A percentile compares a stretch with the other conserved stretches of the same genome.
Conservation (phyloP, 2,888 invertebrate species). For the Microdon myrmicae region DNA sequence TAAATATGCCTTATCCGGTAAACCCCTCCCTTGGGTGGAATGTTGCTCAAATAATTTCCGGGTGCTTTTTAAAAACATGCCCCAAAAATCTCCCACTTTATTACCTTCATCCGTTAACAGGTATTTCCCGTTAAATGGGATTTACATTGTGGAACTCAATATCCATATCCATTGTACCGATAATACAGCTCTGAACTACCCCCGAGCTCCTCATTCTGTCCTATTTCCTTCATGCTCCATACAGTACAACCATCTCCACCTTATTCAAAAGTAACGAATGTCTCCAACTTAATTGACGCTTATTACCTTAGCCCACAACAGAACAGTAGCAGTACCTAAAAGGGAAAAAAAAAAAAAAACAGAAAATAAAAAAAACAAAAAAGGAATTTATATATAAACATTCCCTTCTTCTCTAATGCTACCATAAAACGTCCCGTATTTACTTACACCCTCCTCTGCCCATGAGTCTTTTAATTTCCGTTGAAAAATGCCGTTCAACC, state of each 20-base stretch:
- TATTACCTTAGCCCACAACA: slow-evolving; percentile 26
- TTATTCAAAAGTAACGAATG: slow-evolving; percentile 21
- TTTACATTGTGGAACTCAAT: slow-evolving; percentile 37
- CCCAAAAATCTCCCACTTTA: slow-evolving; percentile 12
- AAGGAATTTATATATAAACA: not conserved
- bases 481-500: slow-evolving; percentile 27
- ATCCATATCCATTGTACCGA: slow-evolving; percentile 26
- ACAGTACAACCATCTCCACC: not conserved
- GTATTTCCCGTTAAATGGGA: slow-evolving; percentile 36
- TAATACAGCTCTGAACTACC: slow-evolving; percentile 9
- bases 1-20: too few species aligned
- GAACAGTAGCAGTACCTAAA: too few species aligned
- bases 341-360: too few species aligned
- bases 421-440: too few species aligned
- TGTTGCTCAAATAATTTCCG: too few species aligned
- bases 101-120: slow-evolving; percentile 25
- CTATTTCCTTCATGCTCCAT: too few species aligned
- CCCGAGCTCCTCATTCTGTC: too few species aligned
- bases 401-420: slow-evolving; percentile 15
- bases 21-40: too few species aligned
- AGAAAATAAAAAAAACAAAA: too few species aligned
- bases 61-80: too few species aligned
- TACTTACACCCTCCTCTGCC: not conserved
- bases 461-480: slow-evolving; percentile 40
- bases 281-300: slow-evolving; percentile 45